Conservation (phyloP, 2,888 invertebrate genomes). For the Agonopterix arenella region DNA sequence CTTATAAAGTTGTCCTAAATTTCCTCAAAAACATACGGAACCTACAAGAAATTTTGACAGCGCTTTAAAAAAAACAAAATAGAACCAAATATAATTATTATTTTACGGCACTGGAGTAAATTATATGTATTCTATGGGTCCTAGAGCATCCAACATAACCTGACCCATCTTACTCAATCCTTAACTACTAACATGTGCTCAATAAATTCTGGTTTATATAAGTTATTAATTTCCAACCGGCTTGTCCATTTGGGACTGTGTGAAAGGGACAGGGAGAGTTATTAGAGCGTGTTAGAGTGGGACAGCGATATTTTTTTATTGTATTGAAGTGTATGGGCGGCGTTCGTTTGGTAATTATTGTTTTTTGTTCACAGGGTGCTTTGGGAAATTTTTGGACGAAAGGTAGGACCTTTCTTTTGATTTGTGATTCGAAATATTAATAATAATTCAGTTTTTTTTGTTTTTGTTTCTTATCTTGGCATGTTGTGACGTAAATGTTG, state of each 20-base stretch:
- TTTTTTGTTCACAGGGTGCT: conserved; percentile 7
- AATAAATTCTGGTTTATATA: background rate
- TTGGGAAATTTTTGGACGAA: background rate
- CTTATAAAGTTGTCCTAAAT: background rate
- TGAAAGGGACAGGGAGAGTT: conserved; percentile 3
- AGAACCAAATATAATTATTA: conserved; percentile 14
- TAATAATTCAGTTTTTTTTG: background rate
- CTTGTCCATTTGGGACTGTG: conserved; percentile 4
- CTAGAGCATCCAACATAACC: conserved; percentile 2
- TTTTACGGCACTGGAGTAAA: conserved; percentile 13
- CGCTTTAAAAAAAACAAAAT: conserved; percentile 10
- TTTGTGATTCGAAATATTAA: background rate
- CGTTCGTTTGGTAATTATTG: conserved; percentile 8
- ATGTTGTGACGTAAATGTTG: background rate
- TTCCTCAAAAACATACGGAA: background rate
- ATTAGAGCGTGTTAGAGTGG: conserved; percentile 5
- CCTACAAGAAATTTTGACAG: conserved; percentile 8
- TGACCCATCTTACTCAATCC: background rate
- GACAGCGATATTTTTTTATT: conserved; percentile 5
- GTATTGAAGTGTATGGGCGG: conserved; percentile 6
- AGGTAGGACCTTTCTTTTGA: background rate
- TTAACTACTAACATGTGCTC: background rate
- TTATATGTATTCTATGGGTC: conserved; percentile 12
- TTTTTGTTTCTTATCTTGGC: background rate
- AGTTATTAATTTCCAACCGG: conserved; percentile 9